Evolutionary conservation across 2,113 vertebrate species (phyloP), one percentile per base, ranked within the genome.

Genomic region (Calonectris borealis): DNA sequence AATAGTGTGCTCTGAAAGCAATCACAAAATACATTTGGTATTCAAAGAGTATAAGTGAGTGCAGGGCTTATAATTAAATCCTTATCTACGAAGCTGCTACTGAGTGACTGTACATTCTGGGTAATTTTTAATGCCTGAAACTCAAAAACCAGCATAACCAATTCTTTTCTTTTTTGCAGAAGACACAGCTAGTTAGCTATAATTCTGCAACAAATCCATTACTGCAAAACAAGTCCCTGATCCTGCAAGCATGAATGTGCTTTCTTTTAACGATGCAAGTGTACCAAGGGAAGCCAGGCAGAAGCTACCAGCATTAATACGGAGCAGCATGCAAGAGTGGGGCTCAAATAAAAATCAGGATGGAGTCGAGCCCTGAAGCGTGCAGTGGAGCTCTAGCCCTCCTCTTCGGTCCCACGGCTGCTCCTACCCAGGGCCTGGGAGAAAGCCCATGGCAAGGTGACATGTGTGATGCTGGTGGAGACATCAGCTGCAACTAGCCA

Each of bases 41-140:
- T 97, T 97, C 95, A 96, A 94, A 96, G 94, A 95, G 86, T 95
- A 95, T 95, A 95, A 97, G 94, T 95, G 93, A 94, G 78, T 96
- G 94, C 91, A 94, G 91, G 95, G 91, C 90, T 97, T 96, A 96
- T 96, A 97, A 97, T 95, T 97, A 97, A 97, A 97, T 97, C 95
- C 96, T 97, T 97, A 97, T 97, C 96, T 96, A 85, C 1, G 87
- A 93, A 97, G 89, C 91, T 88, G 91, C 95, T 97, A 90, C 96
- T 94, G 96, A 91, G 95, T 83, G 94, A 95, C 95, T 95, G 93
- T 95, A 97, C 87, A 81, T 96, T 97, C 91, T 80, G 95, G 93
- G 94, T 95, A 97, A 97, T 97, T 96, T 97, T 97, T 97, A 97
- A 97, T 96, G 94, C 95, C 94, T 96, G 89, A 96, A 95, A 97